Evolutionary conservation across 2,113 vertebrate genomes (phyloP), one percentile per base, ranked within the genome.

Genomic region (Symphodus melops): DNA sequence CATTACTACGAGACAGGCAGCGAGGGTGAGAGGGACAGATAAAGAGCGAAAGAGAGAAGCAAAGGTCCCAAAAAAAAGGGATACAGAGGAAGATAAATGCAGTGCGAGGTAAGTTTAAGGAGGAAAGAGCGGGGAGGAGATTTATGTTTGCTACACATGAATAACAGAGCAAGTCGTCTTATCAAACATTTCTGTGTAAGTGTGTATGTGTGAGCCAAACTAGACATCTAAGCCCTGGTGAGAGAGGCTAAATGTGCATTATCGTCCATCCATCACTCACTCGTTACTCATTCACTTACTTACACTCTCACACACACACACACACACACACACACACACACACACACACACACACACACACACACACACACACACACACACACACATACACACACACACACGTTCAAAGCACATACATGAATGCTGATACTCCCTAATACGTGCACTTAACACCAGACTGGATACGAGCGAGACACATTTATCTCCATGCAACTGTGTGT

Each of bases 201-300:
- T 52, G 49, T 55, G 57, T 77, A 42, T 62, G 61, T 60, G 77
- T 76, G 72, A 86, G 53, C 51, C 71, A 9, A 76, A 64, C 90
- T 51, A 90, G 88, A 91, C 88, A 70, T 89, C 80, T 73, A 78
- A 87, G 75, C 81, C 79, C 89, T 84, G 62, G 41, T 75, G 81
- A 89, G 91, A 84, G 72, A 78, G 83, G 68, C 70, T 83, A 87
- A 90, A 89, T 91, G 91, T 86, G 87, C 90, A 93, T 93, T 92
- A 93, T 85, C 60, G 75, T 89, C 87, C 89, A 90, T 92, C 91
- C 75, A 90, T 92, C 92, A 89, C 85, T 86, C 82, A 87, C 86
- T 89, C 86, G 86, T 93, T 91, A 93, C 86, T 86, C 87, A 90
- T 89, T 91, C 88, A 90, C 89, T 92, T 88, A 92, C 91, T 86